Evolutionary conservation across 2,113 vertebrate genomes (phyloP), one percentile per base, ranked within the genome.

Genomic region (Laticauda laticaudata): DNA sequence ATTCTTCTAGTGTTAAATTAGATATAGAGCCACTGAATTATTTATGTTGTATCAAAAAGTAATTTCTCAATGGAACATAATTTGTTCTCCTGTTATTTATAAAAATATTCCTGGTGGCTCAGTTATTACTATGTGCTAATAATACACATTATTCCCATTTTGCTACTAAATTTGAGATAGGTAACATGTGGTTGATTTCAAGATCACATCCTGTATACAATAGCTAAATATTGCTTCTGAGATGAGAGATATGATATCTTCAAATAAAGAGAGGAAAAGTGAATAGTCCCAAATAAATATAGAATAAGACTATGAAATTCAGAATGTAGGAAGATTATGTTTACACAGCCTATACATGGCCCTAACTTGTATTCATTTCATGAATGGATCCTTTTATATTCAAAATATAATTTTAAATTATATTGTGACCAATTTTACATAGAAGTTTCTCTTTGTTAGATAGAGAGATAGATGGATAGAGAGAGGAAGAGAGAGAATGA

Each of bases 151-250:
- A 43, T 48, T 90, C 53, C 56, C 51, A 90, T 43, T 95, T 95
- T 91, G 39, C 48, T 94, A 86, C 92, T 88, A 93, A 96, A 94
- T 61, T 59, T 92, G 88, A 23, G 61, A 92, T 87, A 86, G 53
- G 57, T 89, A 56, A 96, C 89, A 87, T 51, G 26, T 6, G 2
- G 24, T 90, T 75, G 55, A 64, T 94, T 97, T 95, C 85, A 94
- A 75, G 54, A 12, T 93, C 69, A 48, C 89, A 88, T 94, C 8
- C 1, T 55, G 14, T 20, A 24, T n/a, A 51, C 87, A 95, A 39
- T 93, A 34, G 29, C 21, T 90, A 94, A 92, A 87, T 94, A 75
- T 61, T 11, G 4, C 0, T 85, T 94, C 4, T 75, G 86, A 95
- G 92, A 92, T n/a, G 94, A 90, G 48, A 94, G 34, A 89, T 61